phyloP scores from a whole-genome alignment of 2,113 vertebrate species.

The Paramormyrops kingsleyae region DNA sequence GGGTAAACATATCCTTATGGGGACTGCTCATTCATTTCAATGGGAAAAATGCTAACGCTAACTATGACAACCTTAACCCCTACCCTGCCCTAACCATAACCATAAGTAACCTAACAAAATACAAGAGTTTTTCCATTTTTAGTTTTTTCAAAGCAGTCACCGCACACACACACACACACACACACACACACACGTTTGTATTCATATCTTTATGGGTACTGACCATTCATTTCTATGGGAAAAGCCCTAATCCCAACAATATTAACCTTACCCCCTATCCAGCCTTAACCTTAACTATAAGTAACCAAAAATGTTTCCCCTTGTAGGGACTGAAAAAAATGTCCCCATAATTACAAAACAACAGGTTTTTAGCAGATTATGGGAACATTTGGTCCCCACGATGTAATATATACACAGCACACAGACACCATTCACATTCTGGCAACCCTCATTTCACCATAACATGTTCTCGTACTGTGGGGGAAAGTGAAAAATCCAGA shows the following conservation, averaged over 20 bases:
- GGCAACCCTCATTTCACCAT: neutral
- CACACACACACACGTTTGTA: neutral
- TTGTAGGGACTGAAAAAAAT: neutral
- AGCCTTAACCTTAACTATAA: neutral
- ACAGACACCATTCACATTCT: conserved; percentile 41
- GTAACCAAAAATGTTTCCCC: neutral
- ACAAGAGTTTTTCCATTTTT: no score
- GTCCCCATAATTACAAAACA: neutral
- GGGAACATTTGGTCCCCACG: neutral
- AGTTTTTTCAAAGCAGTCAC: no score
- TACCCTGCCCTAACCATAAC: no score
- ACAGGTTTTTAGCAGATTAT: neutral
- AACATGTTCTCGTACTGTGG: neutral
- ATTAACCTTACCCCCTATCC: neutral
- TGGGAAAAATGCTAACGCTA: no score
- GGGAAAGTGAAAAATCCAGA: neutral
- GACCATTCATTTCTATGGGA: neutral
- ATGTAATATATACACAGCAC: conserved; percentile 33
- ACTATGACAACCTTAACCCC: no score
- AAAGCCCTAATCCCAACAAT: neutral
- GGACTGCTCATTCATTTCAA: no score
- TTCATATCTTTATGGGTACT: neutral
- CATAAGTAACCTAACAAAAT: no score
- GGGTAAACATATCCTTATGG: no score
- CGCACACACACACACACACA: conserved; percentile 1